Evolutionary conservation across 2,888 invertebrate genomes (phyloP), one percentile per base, ranked within the genome.

Genomic region (Drosophila fungiperda): DNA sequence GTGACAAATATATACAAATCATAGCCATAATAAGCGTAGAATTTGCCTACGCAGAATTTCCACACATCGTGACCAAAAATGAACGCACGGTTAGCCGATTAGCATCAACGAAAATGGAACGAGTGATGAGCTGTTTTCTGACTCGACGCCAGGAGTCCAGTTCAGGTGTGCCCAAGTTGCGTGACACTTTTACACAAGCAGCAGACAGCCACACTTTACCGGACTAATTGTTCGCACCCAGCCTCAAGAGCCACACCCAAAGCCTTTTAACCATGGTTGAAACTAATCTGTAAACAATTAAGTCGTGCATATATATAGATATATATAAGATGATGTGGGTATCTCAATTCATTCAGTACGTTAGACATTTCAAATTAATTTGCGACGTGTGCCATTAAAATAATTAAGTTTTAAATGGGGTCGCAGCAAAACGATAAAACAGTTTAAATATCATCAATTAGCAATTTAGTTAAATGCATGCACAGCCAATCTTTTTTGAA

Each of bases 201-300:
- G 62, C 54, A 66, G 53, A 69, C 67, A 60, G 64, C 57, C 78
- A 60, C 78, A 67, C 70, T 55, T 38, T n/a, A 38, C 26, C 54
- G 58, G 55, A 52, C 85, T 85, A 85, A 85, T 85, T 88, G 86
- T 90, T 87, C 80, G 78, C 85, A 89, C 85, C 85, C 90, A 15
- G 12, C 29, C 52, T 32, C 32, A 40, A 48, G n/a, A 42, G 76
- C 77, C 90, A 82, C 90, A 85, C 90, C 84, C 88, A 73, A 58
- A 20, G 54, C 63, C 32, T 9, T 40, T 42, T 35, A 45, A 15
- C 45, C 63, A 57, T 59, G 54, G 57, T 50, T 83, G 85, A 84
- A 89, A 82, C 82, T 87, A 87, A 84, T 84, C 84, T 87, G 82
- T 79, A 82, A 82, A 74, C 89, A 84, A 84, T 84, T 87, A 84